Conservation (phyloP, 2,888 invertebrate species). For the Cosmorhoe ocellata region DNA sequence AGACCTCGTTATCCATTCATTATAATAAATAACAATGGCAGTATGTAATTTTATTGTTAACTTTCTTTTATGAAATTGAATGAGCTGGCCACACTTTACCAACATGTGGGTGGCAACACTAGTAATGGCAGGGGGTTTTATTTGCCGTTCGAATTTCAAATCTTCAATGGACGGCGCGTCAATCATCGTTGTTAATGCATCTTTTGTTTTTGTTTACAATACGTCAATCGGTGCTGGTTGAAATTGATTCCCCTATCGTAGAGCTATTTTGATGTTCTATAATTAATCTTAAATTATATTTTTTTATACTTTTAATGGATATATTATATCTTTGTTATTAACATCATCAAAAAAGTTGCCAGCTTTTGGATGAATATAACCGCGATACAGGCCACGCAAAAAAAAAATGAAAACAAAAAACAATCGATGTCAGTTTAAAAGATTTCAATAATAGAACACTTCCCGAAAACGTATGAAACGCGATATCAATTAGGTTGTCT, state of each 20-base stretch:
- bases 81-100: constrained; percentile 7
- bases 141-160: constrained; percentile 23
- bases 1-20: constrained; percentile 28
- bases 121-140: constrained; percentile 2
- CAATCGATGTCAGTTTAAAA: constrained; percentile 3
- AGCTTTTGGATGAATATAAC: too few relatives aligned
- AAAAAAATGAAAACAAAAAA: too few relatives aligned
- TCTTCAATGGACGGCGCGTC: constrained; percentile 51
- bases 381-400: too few relatives aligned
- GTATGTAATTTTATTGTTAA: constrained; percentile 40
- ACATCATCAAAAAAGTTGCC: too few relatives aligned
- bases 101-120: constrained; percentile 1
- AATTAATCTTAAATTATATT: too few relatives aligned
- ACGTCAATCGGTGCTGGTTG: constrained; percentile 47
- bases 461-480: constrained; percentile 56
- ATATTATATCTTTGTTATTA: too few relatives aligned
- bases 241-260: constrained; percentile 21
- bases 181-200: constrained; percentile 69
- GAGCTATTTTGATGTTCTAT: constrained; percentile 9
- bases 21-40: constrained; percentile 35
- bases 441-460: constrained; percentile 60
- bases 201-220: constrained; percentile 65
- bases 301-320: too few relatives aligned
- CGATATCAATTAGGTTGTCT: constrained; percentile 74
- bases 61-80: constrained; percentile 33